Conservation (phyloP, 2,797 vertebrate species). For the Bradypodion pumilum region DNA sequence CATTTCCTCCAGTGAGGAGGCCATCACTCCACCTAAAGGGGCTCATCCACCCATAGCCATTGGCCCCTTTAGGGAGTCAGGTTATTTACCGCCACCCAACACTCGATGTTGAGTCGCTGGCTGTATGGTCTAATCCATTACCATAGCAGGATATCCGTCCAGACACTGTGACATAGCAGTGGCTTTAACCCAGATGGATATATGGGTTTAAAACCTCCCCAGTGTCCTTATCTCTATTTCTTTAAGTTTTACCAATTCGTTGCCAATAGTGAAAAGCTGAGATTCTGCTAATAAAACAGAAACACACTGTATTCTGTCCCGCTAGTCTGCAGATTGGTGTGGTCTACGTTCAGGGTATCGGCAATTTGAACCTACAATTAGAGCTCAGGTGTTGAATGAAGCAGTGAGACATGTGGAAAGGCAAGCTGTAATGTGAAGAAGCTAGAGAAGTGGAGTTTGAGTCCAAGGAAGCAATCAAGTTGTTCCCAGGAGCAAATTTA, state of each 20-base stretch:
- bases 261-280: background rate
- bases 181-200: background rate
- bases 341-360: background rate
- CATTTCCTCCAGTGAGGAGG: no score
- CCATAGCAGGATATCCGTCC: no score
- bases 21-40: no score
- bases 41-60: no score
- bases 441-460: background rate
- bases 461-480: slow-evolving; percentile 7
- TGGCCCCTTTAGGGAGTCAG: no score
- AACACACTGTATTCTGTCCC: background rate
- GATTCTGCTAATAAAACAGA: background rate
- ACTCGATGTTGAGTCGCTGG: no score
- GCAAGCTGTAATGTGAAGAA: slow-evolving; percentile 1
- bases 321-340: background rate
- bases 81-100: no score
- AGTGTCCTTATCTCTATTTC: background rate
- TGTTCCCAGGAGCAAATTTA: slow-evolving; percentile 24
- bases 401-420: background rate
- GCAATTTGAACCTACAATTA: no score
- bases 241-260: background rate
- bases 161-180: background rate
- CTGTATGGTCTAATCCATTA: no score
- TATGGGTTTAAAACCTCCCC: background rate
- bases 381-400: no score